Base-by-base conservation (phyloP, 2,888 invertebrate species). In the Catotricha subobsoleta region DNA sequence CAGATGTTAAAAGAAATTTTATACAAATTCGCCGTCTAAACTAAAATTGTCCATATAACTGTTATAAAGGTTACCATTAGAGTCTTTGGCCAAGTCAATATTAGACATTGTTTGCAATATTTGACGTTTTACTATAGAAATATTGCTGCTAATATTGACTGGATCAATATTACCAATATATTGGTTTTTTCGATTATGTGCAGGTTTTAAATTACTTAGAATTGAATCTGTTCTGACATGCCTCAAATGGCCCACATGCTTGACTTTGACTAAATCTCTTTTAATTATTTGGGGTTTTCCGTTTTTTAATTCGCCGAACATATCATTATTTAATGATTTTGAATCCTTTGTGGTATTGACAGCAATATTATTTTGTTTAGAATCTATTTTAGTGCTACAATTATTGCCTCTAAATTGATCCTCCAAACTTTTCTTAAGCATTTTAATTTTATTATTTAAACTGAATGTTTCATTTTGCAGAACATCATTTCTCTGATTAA, bases 11-110 rank as follows among this genome's bases (percentile, higher is more conserved):
- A n/a, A n/a, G n/a, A n/a, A n/a, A n/a, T 12, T 25, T 36, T 45
- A 48, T 29, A 48, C 47, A 35, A 46, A 44, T 44, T 48, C 47
- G 31, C 46, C 47, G 12, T 46, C 47, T 16, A 45, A 39, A 38
- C 44, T 46, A 36, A 48, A 48, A 19, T 35, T 29, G 40, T 46
- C 45, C 20, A 46, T 40, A 40, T 30, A 39, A 23, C 30, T 27
- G 27, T 15, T 33, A 25, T 31, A n/a, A 33, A 33, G n/a, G 9
- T 10, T 18, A 33, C 9, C 16, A 16, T 16, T 16, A 15, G 9
- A 33, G 18, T 33, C 33, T 16, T 40, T 33, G 15, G 15, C 25
- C 12, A 25, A 25, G 2, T n/a, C 9, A 16, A 40, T 23, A 23
- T 23, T 40, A 8, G 40, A 40, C 19, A 30, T 15, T 13, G 40